Conservation (phyloP, 2,797 vertebrate species). For the Eutrigla gurnardus region DNA sequence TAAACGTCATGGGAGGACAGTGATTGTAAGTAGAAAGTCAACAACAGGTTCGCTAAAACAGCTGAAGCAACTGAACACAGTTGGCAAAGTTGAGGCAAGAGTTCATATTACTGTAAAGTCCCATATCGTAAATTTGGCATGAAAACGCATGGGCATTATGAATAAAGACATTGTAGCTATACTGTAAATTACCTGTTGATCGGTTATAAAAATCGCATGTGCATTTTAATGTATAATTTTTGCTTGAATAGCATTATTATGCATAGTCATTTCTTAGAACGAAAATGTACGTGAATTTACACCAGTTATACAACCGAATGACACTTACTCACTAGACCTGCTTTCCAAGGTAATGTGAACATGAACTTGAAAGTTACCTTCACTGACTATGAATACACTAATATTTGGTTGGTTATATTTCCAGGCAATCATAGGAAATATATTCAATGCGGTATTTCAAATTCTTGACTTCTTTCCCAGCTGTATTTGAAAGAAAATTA, state of each 20-base stretch:
- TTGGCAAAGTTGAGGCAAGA: constrained; percentile 15
- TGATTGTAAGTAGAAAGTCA: constrained; percentile 47
- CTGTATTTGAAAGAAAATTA: constrained; percentile 7
- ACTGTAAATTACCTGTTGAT: neutral
- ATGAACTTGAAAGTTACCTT: neutral
- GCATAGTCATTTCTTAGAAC: neutral
- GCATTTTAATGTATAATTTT: neutral
- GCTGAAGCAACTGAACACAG: constrained; percentile 43
- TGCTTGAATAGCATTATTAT: neutral
- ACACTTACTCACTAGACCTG: neutral
- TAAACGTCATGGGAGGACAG: constrained; percentile 36
- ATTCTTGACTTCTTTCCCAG: neutral
- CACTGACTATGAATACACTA: constrained; percentile 1
- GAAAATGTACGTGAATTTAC: neutral
- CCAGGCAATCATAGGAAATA: neutral
- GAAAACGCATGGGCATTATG: neutral
- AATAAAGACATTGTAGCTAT: neutral
- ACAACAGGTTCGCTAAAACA: constrained; percentile 50
- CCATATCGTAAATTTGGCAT: constrained; percentile 34
- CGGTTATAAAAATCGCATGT: neutral
- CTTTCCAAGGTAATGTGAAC: neutral
- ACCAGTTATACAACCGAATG: neutral
- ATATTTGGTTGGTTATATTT: constrained; percentile 9
- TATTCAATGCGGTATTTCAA: neutral
- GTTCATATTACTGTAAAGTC: constrained; percentile 43